Evolutionary conservation across 2,113 vertebrate genomes (phyloP).

Genomic region (Pyxicephalus adspersus): DNA sequence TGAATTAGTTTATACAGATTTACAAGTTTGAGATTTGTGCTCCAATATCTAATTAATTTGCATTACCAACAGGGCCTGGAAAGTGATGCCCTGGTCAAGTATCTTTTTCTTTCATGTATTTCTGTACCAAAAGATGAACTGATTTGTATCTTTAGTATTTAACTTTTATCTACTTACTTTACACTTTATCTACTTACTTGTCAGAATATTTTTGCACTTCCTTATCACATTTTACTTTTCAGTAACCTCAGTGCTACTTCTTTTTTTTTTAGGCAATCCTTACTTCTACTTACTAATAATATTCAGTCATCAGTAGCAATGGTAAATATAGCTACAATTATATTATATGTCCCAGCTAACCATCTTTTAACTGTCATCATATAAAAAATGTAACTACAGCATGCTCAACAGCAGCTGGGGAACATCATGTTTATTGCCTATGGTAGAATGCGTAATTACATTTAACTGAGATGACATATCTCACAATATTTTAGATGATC

Average conservation of each 20-base stretch:
- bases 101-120: too few species aligned
- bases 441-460: slow-evolving; percentile 8
- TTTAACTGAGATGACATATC: slow-evolving; percentile 1
- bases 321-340: background rate
- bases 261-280: background rate
- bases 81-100: too few species aligned
- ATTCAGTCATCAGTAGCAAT: background rate
- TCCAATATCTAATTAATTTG: too few species aligned
- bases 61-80: too few species aligned
- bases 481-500: background rate
- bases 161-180: too few species aligned
- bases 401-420: background rate
- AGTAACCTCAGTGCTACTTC: background rate
- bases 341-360: background rate
- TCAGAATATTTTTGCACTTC: too few species aligned
- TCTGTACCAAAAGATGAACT: too few species aligned
- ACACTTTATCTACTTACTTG: too few species aligned
- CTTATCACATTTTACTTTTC: too few species aligned
- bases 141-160: too few species aligned
- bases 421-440: slow-evolving; percentile 19
- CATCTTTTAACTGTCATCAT: slow-evolving; percentile 4
- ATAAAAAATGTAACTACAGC: slow-evolving; percentile 3
- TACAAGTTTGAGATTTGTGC: too few species aligned
- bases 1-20: too few species aligned
- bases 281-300: background rate